Base-by-base conservation (phyloP, 2,113 vertebrate species). In the Chlorocebus sabaeus region DNA sequence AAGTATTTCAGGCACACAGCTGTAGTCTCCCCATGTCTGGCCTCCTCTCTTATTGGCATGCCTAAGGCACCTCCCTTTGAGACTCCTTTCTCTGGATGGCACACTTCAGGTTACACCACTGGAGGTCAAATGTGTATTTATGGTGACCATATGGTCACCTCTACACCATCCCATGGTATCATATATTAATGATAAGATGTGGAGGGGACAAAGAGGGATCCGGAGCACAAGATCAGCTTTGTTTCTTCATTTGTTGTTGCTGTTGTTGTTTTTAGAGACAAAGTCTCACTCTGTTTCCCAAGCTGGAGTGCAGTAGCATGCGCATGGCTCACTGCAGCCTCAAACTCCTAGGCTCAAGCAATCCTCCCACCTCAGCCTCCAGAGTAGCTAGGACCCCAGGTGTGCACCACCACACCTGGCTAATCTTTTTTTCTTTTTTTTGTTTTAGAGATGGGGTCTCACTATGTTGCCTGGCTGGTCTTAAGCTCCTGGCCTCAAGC, bases 221-320 rank as follows among this genome's bases (percentile, higher is more conserved):
- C 25, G 43, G 25, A 83, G 67, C 57, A 92, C 68, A 97, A 89
- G 96, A 81, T 75, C 55, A 59, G 27, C 50, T 82, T 87, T 89
- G 23, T 76, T 89, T 89, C 80, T 82, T 79, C 18, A 52, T 30
- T 20, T 94, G 8, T n/a, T 48, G 22, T 64, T 61, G 23, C 25
- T 61, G 57, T 23, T 27, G 59, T 30, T 64, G 61, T 32, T 32
- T 64, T 64, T 13, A 64, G 61, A 64, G 61, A 64, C 11, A 64
- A 27, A 5, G 12, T 64, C 61, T 32, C 61, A 30, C 27, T 64
- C 27, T 64, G 61, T 64, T 27, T 30, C 61, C 27, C 61, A 30
- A 64, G 61, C 61, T 64, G 61, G 61, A 64, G 12, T 64, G 61
- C 61, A 32, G 61, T 32, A 64, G 18, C 12, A 64, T 1, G 27